Evolutionary conservation across 2,797 vertebrate species (phyloP), one percentile per base, ranked within the genome.

Genomic region (Catamblyrhynchus diadema): DNA sequence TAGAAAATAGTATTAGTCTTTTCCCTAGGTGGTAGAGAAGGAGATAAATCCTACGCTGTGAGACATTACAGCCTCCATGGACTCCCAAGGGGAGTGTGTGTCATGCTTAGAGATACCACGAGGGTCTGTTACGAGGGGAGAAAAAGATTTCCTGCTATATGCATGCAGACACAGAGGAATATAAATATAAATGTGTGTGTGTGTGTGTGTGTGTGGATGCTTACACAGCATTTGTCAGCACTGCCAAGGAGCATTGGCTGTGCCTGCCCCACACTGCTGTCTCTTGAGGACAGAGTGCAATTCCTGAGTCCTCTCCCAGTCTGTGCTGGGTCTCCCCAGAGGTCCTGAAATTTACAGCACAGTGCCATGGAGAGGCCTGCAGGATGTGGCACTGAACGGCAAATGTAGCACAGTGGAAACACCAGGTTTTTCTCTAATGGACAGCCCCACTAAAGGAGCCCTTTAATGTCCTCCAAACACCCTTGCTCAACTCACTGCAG

Each of bases 351-450:
- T 61, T 39, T 4, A 28, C 14, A 35, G 56, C 61, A 78, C 60
- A 41, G 35, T 27, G 39, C 30, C 57, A 42, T 3, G 10, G 30
- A 64, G 47, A 33, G 18, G 10, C 13, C 21, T 64, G 28, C 0
- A 2, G 75, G 61, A 65, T 14, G 7, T 2, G 28, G 62, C n/a
- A 65, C 41, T 0, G 0, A 47, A 32, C 11, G 17, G 65, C n/a
- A 86, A 81, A 86, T 0, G 1, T 2, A 70, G 59, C 19, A 39
- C 42, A 53, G 23, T 6, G n/a, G 37, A 74, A 94, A 82, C 3
- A 70, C 20, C 44, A 21, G 0, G 0, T 67, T 50, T 70, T 59
- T 28, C 32, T 79, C 33, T 64, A 60, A 67, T 0, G 0, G 22
- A 44, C 27, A 88, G 27, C 7, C n/a, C 27, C 5, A 1, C 18